These are phyloP conservation scores for Aphidius colemani DNA, from an alignment of 2,888 invertebrate species.

Conservation along the genomic window DNA sequence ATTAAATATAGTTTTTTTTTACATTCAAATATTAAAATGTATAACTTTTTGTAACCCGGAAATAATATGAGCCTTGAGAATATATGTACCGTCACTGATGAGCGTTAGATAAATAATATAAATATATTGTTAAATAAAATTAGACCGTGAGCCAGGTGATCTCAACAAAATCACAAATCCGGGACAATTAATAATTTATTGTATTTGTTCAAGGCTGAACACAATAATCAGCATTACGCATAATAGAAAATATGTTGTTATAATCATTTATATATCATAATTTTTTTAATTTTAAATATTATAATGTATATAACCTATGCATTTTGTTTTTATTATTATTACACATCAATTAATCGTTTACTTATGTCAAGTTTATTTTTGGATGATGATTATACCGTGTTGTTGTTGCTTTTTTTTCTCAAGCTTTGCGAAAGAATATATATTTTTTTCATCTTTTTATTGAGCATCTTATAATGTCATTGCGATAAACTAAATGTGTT, in stretches of 20 bases:
- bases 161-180: conserved; percentile 14
- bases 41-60: conserved; percentile 14
- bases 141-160: conserved; percentile 23
- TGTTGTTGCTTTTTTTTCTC: conserved; percentile 9
- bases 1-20: neutral
- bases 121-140: conserved; percentile 25
- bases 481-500: neutral
- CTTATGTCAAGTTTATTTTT: conserved; percentile 31
- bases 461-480: neutral
- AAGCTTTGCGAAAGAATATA: neutral
- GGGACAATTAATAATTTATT: conserved; percentile 35
- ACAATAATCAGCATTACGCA: conserved; percentile 43
- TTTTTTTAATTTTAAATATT: too few species aligned
- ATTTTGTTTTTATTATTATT: too few species aligned
- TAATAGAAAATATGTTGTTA: conserved; percentile 6
- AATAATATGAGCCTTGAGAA: conserved; percentile 1
- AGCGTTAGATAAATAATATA: neutral
- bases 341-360: too few species aligned
- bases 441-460: too few species aligned
- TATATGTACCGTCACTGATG: too few species aligned
- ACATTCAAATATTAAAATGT: neutral
- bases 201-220: conserved; percentile 36
- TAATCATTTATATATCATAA: too few species aligned
- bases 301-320: too few species aligned
- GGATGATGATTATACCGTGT: conserved; percentile 25